Percentiles rank a stretch among this genome's conserved stretches.
Evolutionary conservation across 2,888 invertebrate genomes (phyloP).

Genomic region (Caenorhabditis sulstoni): DNA sequence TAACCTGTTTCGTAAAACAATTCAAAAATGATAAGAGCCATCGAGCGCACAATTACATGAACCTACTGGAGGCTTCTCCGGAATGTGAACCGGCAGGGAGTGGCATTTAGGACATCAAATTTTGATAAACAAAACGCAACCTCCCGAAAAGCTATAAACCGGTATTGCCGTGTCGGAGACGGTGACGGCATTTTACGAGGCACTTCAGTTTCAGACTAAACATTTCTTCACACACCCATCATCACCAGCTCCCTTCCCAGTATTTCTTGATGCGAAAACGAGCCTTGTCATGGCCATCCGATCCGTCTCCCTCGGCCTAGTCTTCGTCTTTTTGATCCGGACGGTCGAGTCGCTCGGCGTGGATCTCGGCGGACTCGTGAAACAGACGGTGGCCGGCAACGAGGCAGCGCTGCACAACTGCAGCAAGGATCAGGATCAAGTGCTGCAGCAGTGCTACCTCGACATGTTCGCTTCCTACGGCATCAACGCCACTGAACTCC

Average conservation of each 20-base stretch:
- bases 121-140: conserved; percentile 44
- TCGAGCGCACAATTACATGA: background rate
- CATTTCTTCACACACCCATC: conserved; percentile 5
- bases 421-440: conserved; percentile 41
- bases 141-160: conserved; percentile 58
- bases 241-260: background rate
- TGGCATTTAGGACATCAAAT: conserved; percentile 28
- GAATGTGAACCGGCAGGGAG: conserved; percentile 18
- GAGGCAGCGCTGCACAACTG: conserved; percentile 49
- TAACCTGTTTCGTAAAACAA: conserved; percentile 1
- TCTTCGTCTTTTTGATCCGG: background rate
- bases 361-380: conserved; percentile 47
- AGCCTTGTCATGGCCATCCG: background rate
- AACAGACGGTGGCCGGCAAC: conserved; percentile 50
- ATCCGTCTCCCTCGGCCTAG: background rate
- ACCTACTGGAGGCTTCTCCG: background rate
- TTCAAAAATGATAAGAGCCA: background rate
- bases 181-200: conserved; percentile 54
- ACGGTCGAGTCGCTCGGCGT: conserved; percentile 7
- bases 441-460: conserved; percentile 42
- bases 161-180: conserved; percentile 24
- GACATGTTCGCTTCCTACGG: conserved; percentile 45
- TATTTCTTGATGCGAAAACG: conserved; percentile 1
- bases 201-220: conserved; percentile 46
- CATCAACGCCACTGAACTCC: conserved; percentile 23